Conservation (phyloP, 2,888 invertebrate genomes). For the Xanthorhoe designata region DNA sequence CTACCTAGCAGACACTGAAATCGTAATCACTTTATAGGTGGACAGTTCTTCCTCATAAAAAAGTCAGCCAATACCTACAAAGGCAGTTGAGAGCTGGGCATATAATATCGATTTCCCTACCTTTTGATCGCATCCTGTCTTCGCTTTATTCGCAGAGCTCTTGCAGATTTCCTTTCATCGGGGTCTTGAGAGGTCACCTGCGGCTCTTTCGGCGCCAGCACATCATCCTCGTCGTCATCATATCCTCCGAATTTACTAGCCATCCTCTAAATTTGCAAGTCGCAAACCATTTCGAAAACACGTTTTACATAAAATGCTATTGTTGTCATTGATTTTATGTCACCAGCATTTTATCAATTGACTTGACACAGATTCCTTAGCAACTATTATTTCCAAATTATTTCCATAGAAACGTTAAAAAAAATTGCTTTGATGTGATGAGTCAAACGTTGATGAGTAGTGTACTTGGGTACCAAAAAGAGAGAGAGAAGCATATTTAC, state of each 20-base stretch:
- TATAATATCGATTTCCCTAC: slow-evolving; percentile 57
- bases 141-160: slow-evolving; percentile 88
- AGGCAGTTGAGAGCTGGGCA: no score
- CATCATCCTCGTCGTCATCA: slow-evolving; percentile 74
- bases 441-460: no score
- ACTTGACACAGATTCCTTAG: slow-evolving; percentile 23
- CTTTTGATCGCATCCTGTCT: slow-evolving; percentile 86
- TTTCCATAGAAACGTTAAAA: not conserved
- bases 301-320: not conserved
- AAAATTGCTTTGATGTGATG: no score
- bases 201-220: slow-evolving; percentile 82
- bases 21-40: not conserved
- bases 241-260: slow-evolving; percentile 58
- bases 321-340: not conserved
- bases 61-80: not conserved
- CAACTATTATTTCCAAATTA: slow-evolving; percentile 7
- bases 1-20: no score
- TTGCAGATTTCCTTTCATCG: slow-evolving; percentile 89
- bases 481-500: no score
- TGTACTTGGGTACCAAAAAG: no score
- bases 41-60: not conserved
- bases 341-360: slow-evolving; percentile 15
- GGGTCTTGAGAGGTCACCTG: slow-evolving; percentile 87
- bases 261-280: slow-evolving; percentile 46
- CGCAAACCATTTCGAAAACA: slow-evolving; percentile 6